These are phyloP conservation scores for Tenodera sinensis DNA, from an alignment of 2,888 invertebrate genomes.

Conservation along the genomic window DNA sequence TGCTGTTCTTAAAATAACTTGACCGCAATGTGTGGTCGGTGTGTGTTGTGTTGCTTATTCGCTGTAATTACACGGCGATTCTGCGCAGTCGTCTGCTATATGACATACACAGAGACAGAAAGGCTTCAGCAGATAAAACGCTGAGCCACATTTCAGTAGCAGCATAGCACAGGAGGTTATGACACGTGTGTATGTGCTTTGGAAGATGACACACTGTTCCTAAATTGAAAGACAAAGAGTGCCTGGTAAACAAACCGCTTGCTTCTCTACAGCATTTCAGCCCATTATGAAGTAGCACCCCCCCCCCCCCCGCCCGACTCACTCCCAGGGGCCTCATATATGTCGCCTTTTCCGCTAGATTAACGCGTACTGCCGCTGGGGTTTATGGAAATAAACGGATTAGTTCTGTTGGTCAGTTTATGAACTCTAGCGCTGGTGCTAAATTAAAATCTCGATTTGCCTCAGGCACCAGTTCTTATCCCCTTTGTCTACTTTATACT, in stretches of 20 bases:
- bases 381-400: not conserved
- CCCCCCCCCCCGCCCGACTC: no score
- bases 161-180: not conserved
- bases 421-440: not conserved
- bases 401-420: not conserved
- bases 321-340: not conserved
- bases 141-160: not conserved
- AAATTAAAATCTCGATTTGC: not conserved
- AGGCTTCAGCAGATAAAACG: no score
- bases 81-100: no score
- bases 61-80: no score
- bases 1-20: no score
- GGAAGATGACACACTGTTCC: not conserved
- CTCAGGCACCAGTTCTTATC: not conserved
- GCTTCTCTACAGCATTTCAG: no score
- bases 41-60: no score
- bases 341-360: not conserved
- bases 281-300: no score
- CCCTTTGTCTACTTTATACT: no score
- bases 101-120: no score
- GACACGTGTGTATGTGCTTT: not conserved
- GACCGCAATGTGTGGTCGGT: no score
- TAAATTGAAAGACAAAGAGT: not conserved
- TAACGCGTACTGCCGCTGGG: not conserved
- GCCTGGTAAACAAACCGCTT: not conserved